A percentile compares a stretch with the other conserved stretches of the same genome.
phyloP scores from a whole-genome alignment of 2,113 vertebrate species.

The Mixornis gularis region DNA sequence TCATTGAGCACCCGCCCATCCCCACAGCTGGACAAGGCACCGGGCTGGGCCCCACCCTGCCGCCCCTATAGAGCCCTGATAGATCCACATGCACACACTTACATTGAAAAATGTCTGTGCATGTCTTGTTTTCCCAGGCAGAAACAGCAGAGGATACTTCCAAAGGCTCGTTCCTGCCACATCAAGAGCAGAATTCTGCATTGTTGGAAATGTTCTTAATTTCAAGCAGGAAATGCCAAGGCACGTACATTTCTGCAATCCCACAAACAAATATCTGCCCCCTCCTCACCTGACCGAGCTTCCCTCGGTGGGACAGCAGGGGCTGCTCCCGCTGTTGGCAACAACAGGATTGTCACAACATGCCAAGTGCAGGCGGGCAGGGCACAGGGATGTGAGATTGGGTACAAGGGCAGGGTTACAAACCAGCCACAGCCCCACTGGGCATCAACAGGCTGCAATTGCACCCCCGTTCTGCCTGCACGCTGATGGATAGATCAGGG shows the following conservation, averaged over 20 bases:
- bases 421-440: rapidly evolving
- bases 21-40: background rate
- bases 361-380: rapidly evolving
- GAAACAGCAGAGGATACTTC: background rate
- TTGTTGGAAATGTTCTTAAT: background rate
- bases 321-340: background rate
- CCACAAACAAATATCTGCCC: background rate
- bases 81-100: rapidly evolving
- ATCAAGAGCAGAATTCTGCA: background rate
- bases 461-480: rapidly evolving
- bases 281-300: rapidly evolving
- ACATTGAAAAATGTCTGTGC: rapidly evolving
- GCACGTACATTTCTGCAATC: rapidly evolving
- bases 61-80: rapidly evolving
- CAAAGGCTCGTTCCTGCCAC: rapidly evolving
- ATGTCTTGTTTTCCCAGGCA: rapidly evolving
- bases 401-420: background rate
- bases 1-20: rapidly evolving
- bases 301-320: rapidly evolving
- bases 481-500: rapidly evolving
- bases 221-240: background rate
- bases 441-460: rapidly evolving
- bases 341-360: rapidly evolving
- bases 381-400: rapidly evolving
- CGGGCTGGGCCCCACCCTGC: background rate